Evolutionary conservation across 2,888 invertebrate species (phyloP).

Genomic region (Schrankia costaestrigalis): DNA sequence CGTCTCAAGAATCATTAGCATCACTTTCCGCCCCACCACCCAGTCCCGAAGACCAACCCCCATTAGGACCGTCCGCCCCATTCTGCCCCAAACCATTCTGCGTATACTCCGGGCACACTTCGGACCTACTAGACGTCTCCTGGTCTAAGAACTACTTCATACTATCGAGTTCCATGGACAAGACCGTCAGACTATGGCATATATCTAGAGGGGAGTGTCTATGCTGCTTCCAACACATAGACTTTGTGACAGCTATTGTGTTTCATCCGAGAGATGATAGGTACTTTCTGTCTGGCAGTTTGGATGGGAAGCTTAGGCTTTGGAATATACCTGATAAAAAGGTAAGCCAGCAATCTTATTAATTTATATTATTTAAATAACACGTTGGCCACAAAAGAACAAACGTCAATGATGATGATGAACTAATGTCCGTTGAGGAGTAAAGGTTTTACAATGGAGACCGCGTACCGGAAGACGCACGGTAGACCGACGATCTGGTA

Average conservation of each 20-base stretch:
- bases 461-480: no score
- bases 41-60: constrained; percentile 75
- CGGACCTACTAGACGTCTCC: constrained; percentile 96
- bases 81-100: constrained; percentile 96
- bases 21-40: constrained; percentile 78
- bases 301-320: constrained; percentile 98
- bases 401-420: no score
- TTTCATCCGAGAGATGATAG: constrained; percentile 96
- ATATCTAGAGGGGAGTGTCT: constrained; percentile 98
- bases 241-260: constrained; percentile 99
- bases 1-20: constrained; percentile 94
- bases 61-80: constrained; percentile 82
- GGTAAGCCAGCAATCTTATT: constrained; percentile 44
- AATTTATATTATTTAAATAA: background rate
- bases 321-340: constrained; percentile 99
- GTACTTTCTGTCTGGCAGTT: constrained; percentile 96
- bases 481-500: no score
- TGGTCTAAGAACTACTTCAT: constrained; percentile 99
- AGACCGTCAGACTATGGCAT: constrained; percentile 97
- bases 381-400: no score
- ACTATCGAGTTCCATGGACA: constrained; percentile 98
- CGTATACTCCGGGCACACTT: constrained; percentile 96
- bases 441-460: no score
- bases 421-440: no score
- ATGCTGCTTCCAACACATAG: constrained; percentile 99